Evolutionary conservation across 2,797 vertebrate genomes (phyloP).

Genomic region (Darevskia mixta): DNA sequence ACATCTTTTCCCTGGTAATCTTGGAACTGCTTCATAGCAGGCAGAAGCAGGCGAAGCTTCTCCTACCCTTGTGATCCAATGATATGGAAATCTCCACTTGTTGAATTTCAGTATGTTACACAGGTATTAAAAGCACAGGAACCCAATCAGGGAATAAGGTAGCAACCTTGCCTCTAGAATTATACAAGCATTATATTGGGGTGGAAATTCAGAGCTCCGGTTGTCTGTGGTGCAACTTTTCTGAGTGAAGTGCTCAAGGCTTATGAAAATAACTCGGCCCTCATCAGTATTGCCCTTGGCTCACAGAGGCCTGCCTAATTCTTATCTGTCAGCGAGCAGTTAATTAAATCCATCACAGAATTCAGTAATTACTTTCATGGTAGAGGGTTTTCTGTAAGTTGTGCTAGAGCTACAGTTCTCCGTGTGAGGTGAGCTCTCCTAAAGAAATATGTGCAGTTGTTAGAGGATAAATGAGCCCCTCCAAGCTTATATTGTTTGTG

Average conservation of each 20-base stretch:
- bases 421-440: background rate
- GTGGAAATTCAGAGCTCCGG: no score
- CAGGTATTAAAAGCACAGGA: background rate
- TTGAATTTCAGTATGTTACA: background rate
- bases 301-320: background rate
- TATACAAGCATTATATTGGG: background rate
- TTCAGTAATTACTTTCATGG: background rate
- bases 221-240: background rate
- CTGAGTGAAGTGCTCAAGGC: background rate
- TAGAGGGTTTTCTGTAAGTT: background rate
- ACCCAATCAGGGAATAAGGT: background rate
- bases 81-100: background rate
- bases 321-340: background rate
- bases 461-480: background rate
- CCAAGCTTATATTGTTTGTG: background rate
- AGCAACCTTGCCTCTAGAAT: background rate
- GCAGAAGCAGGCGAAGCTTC: background rate
- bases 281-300: background rate
- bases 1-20: background rate
- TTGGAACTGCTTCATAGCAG: background rate
- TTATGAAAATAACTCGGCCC: background rate
- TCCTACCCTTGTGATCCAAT: background rate
- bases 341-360: background rate
- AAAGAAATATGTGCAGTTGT: background rate
- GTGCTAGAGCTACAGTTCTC: background rate